A percentile compares a stretch with the other conserved stretches of the same genome.
Conservation (phyloP, 2,797 vertebrate species). For the Arremon aurantiirostris region DNA sequence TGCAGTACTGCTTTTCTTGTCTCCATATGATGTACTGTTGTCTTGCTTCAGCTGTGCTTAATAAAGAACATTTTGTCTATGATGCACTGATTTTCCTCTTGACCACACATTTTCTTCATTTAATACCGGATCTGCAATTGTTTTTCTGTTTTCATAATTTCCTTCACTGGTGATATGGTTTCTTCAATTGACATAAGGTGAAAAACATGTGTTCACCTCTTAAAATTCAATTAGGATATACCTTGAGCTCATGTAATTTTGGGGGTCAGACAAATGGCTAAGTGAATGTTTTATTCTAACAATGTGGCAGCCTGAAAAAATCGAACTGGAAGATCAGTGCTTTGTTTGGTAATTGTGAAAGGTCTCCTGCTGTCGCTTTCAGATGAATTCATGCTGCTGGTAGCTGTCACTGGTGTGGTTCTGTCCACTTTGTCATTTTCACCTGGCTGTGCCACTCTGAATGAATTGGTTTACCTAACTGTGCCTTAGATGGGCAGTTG, state of each 20-base stretch:
- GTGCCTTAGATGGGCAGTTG: background rate
- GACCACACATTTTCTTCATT: background rate
- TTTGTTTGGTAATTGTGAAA: background rate
- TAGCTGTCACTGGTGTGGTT: background rate
- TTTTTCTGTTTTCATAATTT: background rate
- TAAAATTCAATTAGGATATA: background rate
- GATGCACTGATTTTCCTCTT: background rate
- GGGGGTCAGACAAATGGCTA: background rate
- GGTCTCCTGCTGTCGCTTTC: background rate
- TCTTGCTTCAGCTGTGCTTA: background rate
- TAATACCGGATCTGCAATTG: background rate
- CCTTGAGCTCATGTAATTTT: accelerated
- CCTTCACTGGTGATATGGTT: background rate
- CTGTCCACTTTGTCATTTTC: background rate
- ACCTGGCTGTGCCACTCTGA: background rate
- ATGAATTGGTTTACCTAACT: background rate
- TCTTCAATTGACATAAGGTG: background rate
- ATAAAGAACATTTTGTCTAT: background rate
- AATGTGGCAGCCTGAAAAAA: background rate
- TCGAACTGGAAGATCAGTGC: background rate
- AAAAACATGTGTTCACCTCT: background rate
- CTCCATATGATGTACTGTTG: accelerated
- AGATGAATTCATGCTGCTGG: background rate
- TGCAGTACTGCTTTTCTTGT: background rate
- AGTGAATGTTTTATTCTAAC: background rate